Conservation (phyloP, 2,888 invertebrate species). For the Busseola fusca region DNA sequence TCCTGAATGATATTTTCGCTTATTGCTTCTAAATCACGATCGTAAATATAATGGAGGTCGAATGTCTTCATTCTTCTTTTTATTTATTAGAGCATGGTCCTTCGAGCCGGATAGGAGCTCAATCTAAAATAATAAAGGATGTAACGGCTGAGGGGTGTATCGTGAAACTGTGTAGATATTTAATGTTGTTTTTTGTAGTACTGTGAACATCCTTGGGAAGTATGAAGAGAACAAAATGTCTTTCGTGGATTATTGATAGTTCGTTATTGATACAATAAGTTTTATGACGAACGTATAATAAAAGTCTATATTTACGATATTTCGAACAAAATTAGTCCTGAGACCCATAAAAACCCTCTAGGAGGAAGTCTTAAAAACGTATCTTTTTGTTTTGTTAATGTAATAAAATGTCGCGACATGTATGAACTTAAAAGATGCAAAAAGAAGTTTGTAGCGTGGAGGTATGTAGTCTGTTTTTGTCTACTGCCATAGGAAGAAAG, state of each 20-base stretch:
- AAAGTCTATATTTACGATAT: slow-evolving; percentile 42
- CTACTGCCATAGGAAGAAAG: background rate
- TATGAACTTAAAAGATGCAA: background rate
- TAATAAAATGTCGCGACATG: slow-evolving; percentile 9
- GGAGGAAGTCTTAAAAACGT: slow-evolving; percentile 12
- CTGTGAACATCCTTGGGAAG: background rate
- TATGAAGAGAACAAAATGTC: background rate
- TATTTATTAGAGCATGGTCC: slow-evolving; percentile 64
- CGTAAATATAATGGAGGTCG: slow-evolving; percentile 73
- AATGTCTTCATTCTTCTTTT: slow-evolving; percentile 71
- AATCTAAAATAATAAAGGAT: slow-evolving; percentile 49
- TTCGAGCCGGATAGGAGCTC: slow-evolving; percentile 49
- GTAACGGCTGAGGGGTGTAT: background rate
- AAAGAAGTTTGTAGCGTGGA: background rate
- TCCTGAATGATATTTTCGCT: slow-evolving; percentile 46
- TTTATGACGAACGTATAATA: slow-evolving; percentile 42
- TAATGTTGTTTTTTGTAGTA: background rate
- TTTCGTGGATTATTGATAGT: background rate
- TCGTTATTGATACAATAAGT: slow-evolving; percentile 34
- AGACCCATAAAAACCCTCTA: slow-evolving; percentile 38
- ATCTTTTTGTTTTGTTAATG: slow-evolving; percentile 24
- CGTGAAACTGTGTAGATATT: background rate
- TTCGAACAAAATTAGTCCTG: slow-evolving; percentile 29
- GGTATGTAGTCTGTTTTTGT: background rate
- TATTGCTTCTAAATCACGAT: slow-evolving; percentile 66